A percentile compares a stretch with the other conserved stretches of the same genome.
Evolutionary conservation across 2,797 vertebrate genomes (phyloP).

Genomic region (Furcifer pardalis): DNA sequence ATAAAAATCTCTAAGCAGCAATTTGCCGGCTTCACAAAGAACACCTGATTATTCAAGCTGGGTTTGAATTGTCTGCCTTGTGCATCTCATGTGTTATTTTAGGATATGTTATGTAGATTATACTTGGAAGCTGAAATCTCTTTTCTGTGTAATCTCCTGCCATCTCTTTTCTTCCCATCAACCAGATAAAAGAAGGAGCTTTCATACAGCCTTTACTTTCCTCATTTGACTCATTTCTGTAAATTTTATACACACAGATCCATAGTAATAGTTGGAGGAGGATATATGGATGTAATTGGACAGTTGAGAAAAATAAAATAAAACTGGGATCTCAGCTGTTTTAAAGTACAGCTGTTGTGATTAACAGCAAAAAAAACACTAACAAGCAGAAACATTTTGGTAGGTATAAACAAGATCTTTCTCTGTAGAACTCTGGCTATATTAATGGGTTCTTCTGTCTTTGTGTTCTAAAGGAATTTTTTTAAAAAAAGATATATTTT

Average conservation of each 20-base stretch:
- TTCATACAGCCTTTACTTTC: slow-evolving; percentile 52
- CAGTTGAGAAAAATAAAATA: slow-evolving; percentile 37
- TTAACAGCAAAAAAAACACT: too few species aligned
- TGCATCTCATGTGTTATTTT: slow-evolving; percentile 51
- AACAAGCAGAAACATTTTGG: slow-evolving; percentile 43
- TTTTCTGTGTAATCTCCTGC: slow-evolving; percentile 56
- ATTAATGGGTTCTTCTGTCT: neutral
- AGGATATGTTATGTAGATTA: slow-evolving; percentile 60
- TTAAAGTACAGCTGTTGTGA: slow-evolving; percentile 33
- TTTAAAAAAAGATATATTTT: too few species aligned
- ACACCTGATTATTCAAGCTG: slow-evolving; percentile 42
- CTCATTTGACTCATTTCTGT: slow-evolving; percentile 46
- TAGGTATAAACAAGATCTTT: slow-evolving; percentile 35
- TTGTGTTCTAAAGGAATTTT: slow-evolving; percentile 12
- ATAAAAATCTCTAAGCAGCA: slow-evolving; percentile 22
- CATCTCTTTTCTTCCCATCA: slow-evolving; percentile 54
- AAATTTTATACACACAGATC: slow-evolving; percentile 43
- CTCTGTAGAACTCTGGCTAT: slow-evolving; percentile 28
- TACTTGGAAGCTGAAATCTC: slow-evolving; percentile 60
- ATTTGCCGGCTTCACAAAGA: slow-evolving; percentile 47
- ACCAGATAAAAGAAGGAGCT: slow-evolving; percentile 53
- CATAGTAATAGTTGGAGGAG: slow-evolving; percentile 49
- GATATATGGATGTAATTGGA: slow-evolving; percentile 54
- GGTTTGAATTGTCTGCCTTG: slow-evolving; percentile 54
- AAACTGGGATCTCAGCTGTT: slow-evolving; percentile 23